phyloP scores from a whole-genome alignment of 2,797 vertebrate species.

The Manis crassicaudata region DNA sequence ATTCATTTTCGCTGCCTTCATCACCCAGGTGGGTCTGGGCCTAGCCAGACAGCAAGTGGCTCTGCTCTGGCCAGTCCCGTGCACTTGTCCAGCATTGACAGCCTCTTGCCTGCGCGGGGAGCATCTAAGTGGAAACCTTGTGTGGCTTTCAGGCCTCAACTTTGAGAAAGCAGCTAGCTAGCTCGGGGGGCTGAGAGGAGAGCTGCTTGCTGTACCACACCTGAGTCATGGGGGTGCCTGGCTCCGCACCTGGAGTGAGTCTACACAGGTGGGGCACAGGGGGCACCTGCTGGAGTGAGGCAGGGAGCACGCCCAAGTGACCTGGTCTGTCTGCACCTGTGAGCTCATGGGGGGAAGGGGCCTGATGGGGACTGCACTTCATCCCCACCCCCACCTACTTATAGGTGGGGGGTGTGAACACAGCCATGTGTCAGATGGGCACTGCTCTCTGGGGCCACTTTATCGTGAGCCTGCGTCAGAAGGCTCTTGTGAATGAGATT shows the following conservation, averaged over 20 bases:
- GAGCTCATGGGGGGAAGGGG: background rate
- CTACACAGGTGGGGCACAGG: background rate
- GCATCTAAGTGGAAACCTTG: background rate
- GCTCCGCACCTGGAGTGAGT: background rate
- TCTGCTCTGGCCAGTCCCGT: fast-evolving
- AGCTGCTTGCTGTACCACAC: fast-evolving
- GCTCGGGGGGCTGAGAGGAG: background rate
- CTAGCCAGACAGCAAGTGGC: background rate
- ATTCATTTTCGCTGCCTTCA: background rate
- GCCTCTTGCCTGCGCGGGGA: background rate
- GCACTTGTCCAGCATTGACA: background rate
- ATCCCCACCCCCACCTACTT: too few species aligned
- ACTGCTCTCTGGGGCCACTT: background rate
- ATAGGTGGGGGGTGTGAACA: fast-evolving
- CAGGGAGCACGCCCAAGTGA: background rate
- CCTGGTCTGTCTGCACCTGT: background rate
- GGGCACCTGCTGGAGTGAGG: background rate
- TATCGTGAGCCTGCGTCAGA: fast-evolving
- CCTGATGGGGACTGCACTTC: too few species aligned
- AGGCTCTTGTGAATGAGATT: too few species aligned
- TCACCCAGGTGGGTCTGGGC: background rate
- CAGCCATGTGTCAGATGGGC: fast-evolving
- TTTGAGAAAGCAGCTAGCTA: background rate
- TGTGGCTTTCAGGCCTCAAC: background rate
- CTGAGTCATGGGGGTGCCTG: too few species aligned